Conservation (phyloP, 2,113 vertebrate genomes). For the Abramis brama region DNA sequence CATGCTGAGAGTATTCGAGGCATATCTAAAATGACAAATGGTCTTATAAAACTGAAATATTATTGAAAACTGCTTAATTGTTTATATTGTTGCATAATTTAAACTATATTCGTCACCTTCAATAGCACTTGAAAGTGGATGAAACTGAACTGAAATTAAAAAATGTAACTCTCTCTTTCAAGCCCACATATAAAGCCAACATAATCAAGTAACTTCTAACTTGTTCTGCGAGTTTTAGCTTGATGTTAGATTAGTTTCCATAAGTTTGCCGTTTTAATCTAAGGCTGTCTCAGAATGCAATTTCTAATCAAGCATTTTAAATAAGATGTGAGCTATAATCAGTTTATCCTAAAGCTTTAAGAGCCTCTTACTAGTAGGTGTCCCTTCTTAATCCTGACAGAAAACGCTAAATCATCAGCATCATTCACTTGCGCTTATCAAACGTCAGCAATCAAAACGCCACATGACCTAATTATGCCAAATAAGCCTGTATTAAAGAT, state of each 20-base stretch:
- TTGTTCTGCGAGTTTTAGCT: not conserved
- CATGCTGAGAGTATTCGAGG: not conserved
- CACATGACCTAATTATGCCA: not conserved
- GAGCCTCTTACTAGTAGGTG: not conserved
- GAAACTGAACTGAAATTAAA: not conserved
- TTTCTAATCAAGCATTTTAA: conserved; percentile 6
- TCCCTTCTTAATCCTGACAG: not conserved
- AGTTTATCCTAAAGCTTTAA: conserved; percentile 9
- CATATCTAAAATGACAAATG: not conserved
- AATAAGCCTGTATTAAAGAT: not conserved
- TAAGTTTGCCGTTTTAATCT: conserved; percentile 2
- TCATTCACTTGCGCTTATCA: not conserved
- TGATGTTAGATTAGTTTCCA: not conserved
- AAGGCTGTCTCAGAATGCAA: not conserved
- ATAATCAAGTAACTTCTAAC: too few relatives aligned
- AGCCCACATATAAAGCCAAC: not conserved
- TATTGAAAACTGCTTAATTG: not conserved
- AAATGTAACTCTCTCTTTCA: not conserved
- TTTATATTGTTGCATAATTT: not conserved
- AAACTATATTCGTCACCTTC: not conserved
- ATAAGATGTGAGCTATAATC: conserved; percentile 10
- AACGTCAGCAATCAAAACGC: not conserved
- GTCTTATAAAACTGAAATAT: not conserved
- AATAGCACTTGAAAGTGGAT: not conserved
- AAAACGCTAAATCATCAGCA: not conserved